A percentile compares a stretch with the other conserved stretches of the same genome.
These are phyloP conservation scores for Leucophenga maculata DNA, from an alignment of 2,888 invertebrate genomes.

Conservation along the genomic window DNA sequence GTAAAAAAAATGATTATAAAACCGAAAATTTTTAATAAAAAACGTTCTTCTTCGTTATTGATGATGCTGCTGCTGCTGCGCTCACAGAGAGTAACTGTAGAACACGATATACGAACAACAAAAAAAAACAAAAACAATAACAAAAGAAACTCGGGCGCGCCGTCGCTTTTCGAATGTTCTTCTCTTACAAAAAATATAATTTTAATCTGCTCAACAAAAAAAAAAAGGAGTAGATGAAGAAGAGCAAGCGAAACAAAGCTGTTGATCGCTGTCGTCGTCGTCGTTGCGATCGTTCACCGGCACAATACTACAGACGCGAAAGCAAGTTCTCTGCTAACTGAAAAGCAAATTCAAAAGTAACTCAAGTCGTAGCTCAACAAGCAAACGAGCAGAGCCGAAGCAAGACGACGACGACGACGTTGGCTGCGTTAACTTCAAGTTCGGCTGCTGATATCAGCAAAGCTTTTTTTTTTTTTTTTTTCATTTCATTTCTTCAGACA, in stretches of 20 bases:
- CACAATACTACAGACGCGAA: constrained; percentile 56
- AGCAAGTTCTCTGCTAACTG: constrained; percentile 66
- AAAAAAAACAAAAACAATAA: constrained; percentile 39
- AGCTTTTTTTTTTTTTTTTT: too few species aligned
- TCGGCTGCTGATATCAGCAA: too few species aligned
- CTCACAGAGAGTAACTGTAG: constrained; percentile 26
- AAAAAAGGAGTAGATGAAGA: neutral
- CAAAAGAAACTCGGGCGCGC: constrained; percentile 49
- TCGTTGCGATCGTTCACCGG: constrained; percentile 21
- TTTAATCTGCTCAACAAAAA: too few species aligned
- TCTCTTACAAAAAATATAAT: constrained; percentile 1
- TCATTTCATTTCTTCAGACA: too few species aligned
- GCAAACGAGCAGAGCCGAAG: too few species aligned
- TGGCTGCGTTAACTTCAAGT: too few species aligned
- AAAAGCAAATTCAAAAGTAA: constrained; percentile 50
- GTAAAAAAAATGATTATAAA: constrained; percentile 13
- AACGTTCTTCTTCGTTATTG: too few species aligned
- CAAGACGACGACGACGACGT: too few species aligned
- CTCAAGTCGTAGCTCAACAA: too few species aligned
- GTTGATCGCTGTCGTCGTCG: constrained; percentile 27
- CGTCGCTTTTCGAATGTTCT: constrained; percentile 50
- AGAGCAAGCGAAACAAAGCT: constrained; percentile 5
- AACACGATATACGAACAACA: constrained; percentile 39
- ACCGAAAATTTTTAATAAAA: constrained; percentile 27
- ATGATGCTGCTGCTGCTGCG: too few species aligned